phyloP scores from a whole-genome alignment of 1,140 invertebrate genomes.

The Scaptomyza pallida region DNA sequence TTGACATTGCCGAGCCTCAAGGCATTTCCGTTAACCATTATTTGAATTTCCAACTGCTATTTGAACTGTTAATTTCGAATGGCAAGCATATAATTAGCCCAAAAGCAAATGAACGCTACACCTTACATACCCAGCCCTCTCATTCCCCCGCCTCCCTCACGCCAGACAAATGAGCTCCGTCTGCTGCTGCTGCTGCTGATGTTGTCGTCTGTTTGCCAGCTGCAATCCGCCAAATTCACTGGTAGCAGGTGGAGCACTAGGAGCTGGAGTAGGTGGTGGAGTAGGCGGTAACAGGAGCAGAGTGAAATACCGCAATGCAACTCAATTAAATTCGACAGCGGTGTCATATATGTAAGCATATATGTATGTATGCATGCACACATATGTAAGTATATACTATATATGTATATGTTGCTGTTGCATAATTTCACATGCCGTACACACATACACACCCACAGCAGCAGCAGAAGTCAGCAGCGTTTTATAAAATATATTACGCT shows the following conservation, averaged over 20 bases:
- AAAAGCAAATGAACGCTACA: neutral
- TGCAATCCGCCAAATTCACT: constrained; percentile 45
- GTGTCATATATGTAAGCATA: constrained; percentile 40
- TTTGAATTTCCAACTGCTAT: constrained; percentile 30
- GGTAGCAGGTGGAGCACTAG: too few relatives aligned
- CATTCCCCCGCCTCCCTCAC: neutral
- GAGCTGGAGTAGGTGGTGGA: too few relatives aligned
- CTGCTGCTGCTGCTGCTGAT: neutral
- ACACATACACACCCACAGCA: constrained; percentile 1
- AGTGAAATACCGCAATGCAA: constrained; percentile 54
- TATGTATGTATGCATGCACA: neutral
- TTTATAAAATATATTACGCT: constrained; percentile 74
- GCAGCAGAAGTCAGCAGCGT: constrained; percentile 31
- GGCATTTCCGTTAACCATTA: constrained; percentile 20
- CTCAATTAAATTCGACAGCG: constrained; percentile 74
- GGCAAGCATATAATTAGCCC: constrained; percentile 38
- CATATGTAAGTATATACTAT: too few relatives aligned
- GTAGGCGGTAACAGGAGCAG: too few relatives aligned
- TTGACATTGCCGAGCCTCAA: neutral
- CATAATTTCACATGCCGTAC: constrained; percentile 58
- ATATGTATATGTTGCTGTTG: constrained; percentile 44
- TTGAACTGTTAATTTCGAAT: constrained; percentile 44
- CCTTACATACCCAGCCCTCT: neutral
- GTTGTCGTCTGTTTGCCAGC: constrained; percentile 16
- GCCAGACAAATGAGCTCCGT: constrained; percentile 31